Evolutionary conservation across 2,797 vertebrate genomes (phyloP), one percentile per base, ranked within the genome.

Genomic region (Poecilia wingei): DNA sequence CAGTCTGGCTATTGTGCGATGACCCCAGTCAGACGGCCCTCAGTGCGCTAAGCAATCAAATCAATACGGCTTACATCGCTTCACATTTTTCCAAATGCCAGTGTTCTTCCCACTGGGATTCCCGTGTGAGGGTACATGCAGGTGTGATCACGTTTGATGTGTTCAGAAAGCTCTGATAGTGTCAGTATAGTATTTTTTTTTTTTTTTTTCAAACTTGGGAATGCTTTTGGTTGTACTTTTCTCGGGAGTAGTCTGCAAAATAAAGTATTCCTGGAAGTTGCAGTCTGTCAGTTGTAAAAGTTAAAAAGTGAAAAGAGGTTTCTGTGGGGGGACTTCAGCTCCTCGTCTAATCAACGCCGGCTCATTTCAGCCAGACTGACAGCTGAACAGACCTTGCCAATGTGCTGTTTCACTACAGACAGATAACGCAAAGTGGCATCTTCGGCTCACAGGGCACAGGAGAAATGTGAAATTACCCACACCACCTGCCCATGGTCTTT

Each of bases 401-500:
- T 59, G 82, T 72, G 76, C 86, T 90, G 66, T 18, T 84, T 82
- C 51, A 51, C 83, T 49, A 39, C 84, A 83, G 87, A 85, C 83
- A 74, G 83, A 78, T 89, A 91, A 94, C 87, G 83, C 79, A 84
- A 91, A 85, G 87, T 91, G 92, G 88, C 89, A 88, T 91, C 86
- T 86, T 91, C 88, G 25, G 86, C 84, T 92, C 86, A 85, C 80
- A 83, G 88, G 89, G 80, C 89, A 92, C 92, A 89, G 82, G 86
- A 90, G 91, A 85, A 86, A 92, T 88, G 85, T 88, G 88, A 88
- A 93, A 92, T 91, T 81, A 90, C 81, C 89, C 78, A 49, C 57
- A 89, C 93, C 93, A 94, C 91, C 93, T 94, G 91, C 80, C 86
- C 89, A 71, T 87, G 89, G 86, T 92, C 86, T 92, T 86, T 92